phyloP scores from a whole-genome alignment of 2,113 vertebrate genomes.

The Macaca nemestrina region DNA sequence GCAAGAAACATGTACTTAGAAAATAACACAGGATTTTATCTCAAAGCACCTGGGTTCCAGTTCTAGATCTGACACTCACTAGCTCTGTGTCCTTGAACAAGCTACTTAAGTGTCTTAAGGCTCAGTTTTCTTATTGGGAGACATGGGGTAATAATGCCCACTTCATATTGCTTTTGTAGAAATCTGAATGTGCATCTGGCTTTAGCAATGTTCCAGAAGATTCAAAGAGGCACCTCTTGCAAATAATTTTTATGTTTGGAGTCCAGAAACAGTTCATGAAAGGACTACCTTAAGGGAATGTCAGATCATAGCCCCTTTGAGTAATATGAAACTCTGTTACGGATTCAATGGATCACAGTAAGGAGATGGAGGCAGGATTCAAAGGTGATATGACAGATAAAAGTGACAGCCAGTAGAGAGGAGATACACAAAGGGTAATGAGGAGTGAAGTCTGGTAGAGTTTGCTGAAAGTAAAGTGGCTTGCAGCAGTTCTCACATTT shows the following conservation, averaged over 20 bases:
- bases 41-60: neutral
- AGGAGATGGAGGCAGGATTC: neutral
- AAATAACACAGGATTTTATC: neutral
- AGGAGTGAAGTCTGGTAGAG: neutral
- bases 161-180: neutral
- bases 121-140: slow-evolving; percentile 15
- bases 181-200: neutral
- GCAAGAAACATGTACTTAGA: neutral
- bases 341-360: neutral
- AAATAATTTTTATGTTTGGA: neutral
- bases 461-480: neutral
- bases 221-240: neutral
- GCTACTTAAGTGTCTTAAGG: neutral
- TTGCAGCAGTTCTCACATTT: neutral
- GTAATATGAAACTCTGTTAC: neutral
- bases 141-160: neutral
- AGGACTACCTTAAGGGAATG: neutral
- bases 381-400: neutral
- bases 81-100: neutral
- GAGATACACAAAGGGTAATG: neutral
- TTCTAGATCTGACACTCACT: neutral
- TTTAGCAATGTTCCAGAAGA: neutral
- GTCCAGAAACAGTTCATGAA: neutral
- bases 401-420: neutral
- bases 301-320: neutral